Base-by-base conservation (phyloP, 2,113 vertebrate species). In the Mobula hypostoma region DNA sequence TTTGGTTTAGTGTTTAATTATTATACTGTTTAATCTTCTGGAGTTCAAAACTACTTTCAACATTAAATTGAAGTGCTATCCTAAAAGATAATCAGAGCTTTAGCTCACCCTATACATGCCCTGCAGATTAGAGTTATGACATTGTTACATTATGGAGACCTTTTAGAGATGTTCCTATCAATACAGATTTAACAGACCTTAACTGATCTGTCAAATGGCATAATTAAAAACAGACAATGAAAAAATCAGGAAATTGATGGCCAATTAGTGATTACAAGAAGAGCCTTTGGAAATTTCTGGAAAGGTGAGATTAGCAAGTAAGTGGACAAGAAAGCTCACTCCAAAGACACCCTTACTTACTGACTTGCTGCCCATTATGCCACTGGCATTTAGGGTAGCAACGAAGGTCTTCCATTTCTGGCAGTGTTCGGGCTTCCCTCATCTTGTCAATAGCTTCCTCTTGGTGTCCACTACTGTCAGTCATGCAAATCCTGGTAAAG, bases 1-100 rank as follows among this genome's bases (percentile, higher is more conserved):
- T 72, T 72, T 72, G 63, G 17, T 92, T 92, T 92, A 92, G 66
- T 72, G 17, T 92, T 72, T 92, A 72, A 92, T 92, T 72, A 92
- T 72, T 92, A 72, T 72, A 72, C 32, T 36, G 68, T 72, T 92
- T 72, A 74, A 92, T 48, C 32, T 74, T 48, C 68, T 27, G 21
- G 68, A 48, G 32, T 72, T 92, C 48, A 92, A 72, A 92, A 68
- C 9, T 72, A 72, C 7, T 92, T 72, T 87, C 19, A 21, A 40
- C 68, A 72, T 74, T 27, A 92, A 48, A 24, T 72, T 92, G 32
- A 9, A 92, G 36, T 92, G 56, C 12, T 88, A 58, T 36, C 70
- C 66, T 27, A 40, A 74, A 40, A 72, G 11, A 36, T 92, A 92
- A 92, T 40, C 7, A 74, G 9, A 72, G 6, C 32, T 74, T 72